Conservation (phyloP, 1,140 invertebrate genomes). For the Penaeus japonicus region DNA sequence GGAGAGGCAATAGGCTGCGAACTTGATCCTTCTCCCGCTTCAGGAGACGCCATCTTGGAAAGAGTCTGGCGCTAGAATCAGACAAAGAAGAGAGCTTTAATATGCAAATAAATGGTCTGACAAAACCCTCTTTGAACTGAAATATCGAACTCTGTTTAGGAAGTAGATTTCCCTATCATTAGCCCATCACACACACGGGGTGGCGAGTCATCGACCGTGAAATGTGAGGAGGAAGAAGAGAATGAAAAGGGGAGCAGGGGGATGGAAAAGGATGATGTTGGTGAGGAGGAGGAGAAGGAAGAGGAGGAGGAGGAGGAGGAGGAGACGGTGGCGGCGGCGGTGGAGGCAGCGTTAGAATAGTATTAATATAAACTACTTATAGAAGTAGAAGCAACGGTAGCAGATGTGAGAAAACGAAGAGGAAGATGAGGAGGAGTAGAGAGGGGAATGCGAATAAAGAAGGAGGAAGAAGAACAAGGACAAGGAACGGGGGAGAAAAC, state of each 20-base stretch:
- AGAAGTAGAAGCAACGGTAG: background rate
- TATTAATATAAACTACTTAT: too few relatives aligned
- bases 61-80: too few relatives aligned
- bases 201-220: background rate
- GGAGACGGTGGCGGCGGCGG: background rate
- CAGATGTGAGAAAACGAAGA: background rate
- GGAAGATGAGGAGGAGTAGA: background rate
- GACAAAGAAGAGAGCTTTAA: too few relatives aligned
- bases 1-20: too few relatives aligned
- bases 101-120: too few relatives aligned
- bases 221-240: background rate
- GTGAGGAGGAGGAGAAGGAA: background rate
- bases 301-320: background rate
- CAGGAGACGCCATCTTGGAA: too few relatives aligned
- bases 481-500: too few relatives aligned
- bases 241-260: background rate
- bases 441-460: background rate
- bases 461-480: background rate
- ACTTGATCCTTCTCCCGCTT: too few relatives aligned
- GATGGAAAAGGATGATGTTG: background rate
- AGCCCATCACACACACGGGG: background rate
- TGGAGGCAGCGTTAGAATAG: too few relatives aligned
- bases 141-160: too few relatives aligned
- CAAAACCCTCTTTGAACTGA: too few relatives aligned
- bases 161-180: background rate